These are phyloP conservation scores for Drosophila tanythrix DNA, from an alignment of 2,888 invertebrate species.

Conservation along the genomic window DNA sequence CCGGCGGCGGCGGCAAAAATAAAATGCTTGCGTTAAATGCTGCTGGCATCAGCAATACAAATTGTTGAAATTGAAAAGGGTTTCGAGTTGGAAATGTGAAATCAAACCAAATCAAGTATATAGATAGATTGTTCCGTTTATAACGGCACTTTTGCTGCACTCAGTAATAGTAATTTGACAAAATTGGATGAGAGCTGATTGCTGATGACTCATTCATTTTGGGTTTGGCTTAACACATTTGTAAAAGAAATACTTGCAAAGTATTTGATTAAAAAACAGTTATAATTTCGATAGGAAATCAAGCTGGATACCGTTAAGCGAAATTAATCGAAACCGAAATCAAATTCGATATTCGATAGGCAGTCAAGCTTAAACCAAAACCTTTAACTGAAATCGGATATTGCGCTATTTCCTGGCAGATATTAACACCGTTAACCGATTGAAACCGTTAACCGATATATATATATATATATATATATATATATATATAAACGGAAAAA, in stretches of 20 bases:
- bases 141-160: not conserved
- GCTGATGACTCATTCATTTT: not conserved
- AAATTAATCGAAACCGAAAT: not conserved
- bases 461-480: no score
- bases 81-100: slow-evolving; percentile 5
- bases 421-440: not conserved
- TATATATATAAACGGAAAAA: no score
- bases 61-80: slow-evolving; percentile 27
- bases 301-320: no score
- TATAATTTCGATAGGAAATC: no score
- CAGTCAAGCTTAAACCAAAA: not conserved
- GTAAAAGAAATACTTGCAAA: no score
- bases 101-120: slow-evolving; percentile 16
- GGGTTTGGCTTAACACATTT: not conserved
- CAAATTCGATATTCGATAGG: not conserved
- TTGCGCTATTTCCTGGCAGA: not conserved
- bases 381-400: no score
- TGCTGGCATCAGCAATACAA: slow-evolving; percentile 26
- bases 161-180: not conserved
- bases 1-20: slow-evolving; percentile 47
- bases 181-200: not conserved
- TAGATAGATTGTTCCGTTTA: not conserved
- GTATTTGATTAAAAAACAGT: no score
- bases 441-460: no score
- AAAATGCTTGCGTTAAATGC: slow-evolving; percentile 3